Evolutionary conservation across 1,140 invertebrate genomes (phyloP).

Genomic region (Nasonia vitripennis): DNA sequence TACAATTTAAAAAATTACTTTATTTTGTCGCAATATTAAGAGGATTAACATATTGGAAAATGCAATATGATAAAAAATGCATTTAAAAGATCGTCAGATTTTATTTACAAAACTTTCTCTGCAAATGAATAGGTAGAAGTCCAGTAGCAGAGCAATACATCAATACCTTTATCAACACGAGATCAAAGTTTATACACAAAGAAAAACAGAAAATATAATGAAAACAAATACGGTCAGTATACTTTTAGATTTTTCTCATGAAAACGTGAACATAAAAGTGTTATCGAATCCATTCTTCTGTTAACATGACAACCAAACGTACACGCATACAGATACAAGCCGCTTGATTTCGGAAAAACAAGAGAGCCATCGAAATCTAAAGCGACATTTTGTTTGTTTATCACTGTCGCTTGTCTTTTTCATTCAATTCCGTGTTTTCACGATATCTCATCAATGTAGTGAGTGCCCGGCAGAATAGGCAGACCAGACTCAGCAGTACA

Average conservation of each 20-base stretch:
- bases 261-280: not conserved
- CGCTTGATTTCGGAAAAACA: constrained; percentile 23
- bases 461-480: not conserved
- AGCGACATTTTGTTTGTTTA: constrained; percentile 13
- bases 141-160: too few species aligned
- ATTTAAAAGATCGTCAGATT: too few species aligned
- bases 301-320: not conserved
- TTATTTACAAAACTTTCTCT: too few species aligned
- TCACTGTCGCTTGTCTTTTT: constrained; percentile 31
- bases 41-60: too few species aligned
- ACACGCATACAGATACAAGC: not conserved
- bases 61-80: too few species aligned
- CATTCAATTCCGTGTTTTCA: constrained; percentile 1
- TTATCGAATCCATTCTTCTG: not conserved
- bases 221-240: too few species aligned
- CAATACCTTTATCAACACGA: too few species aligned
- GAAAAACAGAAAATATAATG: not conserved
- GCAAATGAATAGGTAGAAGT: too few species aligned
- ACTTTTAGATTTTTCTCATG: constrained; percentile 4
- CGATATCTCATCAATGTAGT: constrained; percentile 18
- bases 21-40: too few species aligned
- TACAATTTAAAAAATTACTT: too few species aligned
- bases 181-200: too few species aligned
- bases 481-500: not conserved
- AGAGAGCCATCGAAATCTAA: not conserved